Evolutionary conservation across 1,140 invertebrate species (phyloP), one percentile per base, ranked within the genome.

Genomic region (Ips nitidus): DNA sequence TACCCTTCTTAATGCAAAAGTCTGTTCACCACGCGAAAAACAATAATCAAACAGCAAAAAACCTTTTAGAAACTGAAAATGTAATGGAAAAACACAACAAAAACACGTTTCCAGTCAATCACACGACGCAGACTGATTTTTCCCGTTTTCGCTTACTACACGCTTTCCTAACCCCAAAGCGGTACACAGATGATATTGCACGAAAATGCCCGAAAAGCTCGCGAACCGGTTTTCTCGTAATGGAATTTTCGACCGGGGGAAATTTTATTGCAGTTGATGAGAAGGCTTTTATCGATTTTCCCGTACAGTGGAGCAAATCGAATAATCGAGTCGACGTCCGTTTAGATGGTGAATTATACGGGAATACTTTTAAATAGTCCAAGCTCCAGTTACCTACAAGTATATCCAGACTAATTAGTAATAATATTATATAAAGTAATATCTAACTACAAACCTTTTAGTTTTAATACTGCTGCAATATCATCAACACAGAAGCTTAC

Each of bases 161-260:
- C 37, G 58, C 38, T n/a, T 52, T 42, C 41, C 47, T 64, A 64
- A 64, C 61, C 61, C 61, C 50, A 64, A 1, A 52, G 22, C 22
- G 22, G 36, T 50, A 8, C 37, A 61, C 45, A 61, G 4, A 64
- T 52, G 61, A 61, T 61, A 36, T 7, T 45, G 39, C 47, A 6
- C 61, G 61, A 53, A 52, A 64, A 52, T 39, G 50, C 47, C 61
- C 61, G 61, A 64, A 64, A 52, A 52, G 39, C 53, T 8, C 8
- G 39, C 61, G 61, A 64, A 53, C 47, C 61, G 53, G 61, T 53
- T 64, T 64, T 53, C 22, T 22, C 61, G 61, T 64, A 64, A 64
- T 64, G 52, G 39, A 64, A 52, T 64, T 53, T 64, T 53, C 36
- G 36, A 41, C n/a, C 45, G 61, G 52, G 40, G 61, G 47, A 64